Base-by-base conservation (phyloP, 1,140 invertebrate genomes). In the Sycophaga agraensis region DNA sequence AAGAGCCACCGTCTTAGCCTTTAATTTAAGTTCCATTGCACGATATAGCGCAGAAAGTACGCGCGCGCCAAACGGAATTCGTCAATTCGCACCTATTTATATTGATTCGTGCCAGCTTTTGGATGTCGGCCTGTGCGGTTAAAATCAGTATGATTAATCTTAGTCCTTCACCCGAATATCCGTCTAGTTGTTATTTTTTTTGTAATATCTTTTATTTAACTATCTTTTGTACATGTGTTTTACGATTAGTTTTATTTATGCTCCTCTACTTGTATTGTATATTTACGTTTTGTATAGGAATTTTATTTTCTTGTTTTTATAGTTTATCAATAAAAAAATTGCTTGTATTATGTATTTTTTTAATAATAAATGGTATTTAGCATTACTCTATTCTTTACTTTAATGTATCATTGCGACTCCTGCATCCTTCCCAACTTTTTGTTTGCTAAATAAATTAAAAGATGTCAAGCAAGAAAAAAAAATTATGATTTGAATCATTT, bases 191-290 rank as follows among this genome's bases (percentile, higher is more conserved):
- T 56, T 22, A n/a, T n/a, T n/a, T n/a, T n/a, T n/a, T n/a, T 17
- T 17, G 24, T 49, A 49, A 16, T 42, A 42, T 28, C 17, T 42
- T 17, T 42, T 54, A 54, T 53, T 26, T 54, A 39, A 26, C n/a
- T 16, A 16, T 54, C n/a, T n/a, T 54, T 48, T 61, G 59, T 61
- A 61, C 39, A 61, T 61, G 59, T 45, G 31, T 19, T 46, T 53
- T 28, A 51, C 43, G 21, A 31, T 24, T 46, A 39, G 11, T 55
- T 39, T 48, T 55, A 61, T 61, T 61, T 55, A 55, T 61, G 12
- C n/a, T n/a, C n/a, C n/a, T n/a, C n/a, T n/a, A n/a, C n/a, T 61
- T 61, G 50, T 61, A 55, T 34, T 55, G 31, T 60, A 51, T 42
- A 49, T 8, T 3, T 19, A 26, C 16, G 34, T 14, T 45, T 12